Percentiles rank a stretch among this genome's conserved stretches.
These are phyloP conservation scores for Drosophila fulvimacula DNA, from an alignment of 2,888 invertebrate genomes.

Conservation along the genomic window DNA sequence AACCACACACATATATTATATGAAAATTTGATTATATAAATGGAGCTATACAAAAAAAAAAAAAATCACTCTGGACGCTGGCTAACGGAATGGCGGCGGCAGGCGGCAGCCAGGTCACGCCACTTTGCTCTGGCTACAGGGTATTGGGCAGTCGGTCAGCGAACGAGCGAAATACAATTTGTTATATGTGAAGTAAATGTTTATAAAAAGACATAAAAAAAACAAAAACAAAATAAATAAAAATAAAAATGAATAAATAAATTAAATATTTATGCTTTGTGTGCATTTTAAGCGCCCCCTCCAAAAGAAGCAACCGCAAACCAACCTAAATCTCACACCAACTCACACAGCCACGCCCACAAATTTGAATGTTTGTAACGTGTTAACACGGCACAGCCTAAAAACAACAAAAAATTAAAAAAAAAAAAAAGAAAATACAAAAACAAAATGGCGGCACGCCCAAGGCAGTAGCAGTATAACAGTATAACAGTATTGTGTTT, in stretches of 20 bases:
- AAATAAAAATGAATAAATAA: slow-evolving; percentile 17
- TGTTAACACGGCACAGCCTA: slow-evolving; percentile 66
- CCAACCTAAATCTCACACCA: slow-evolving; percentile 15
- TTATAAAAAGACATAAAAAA: slow-evolving; percentile 59
- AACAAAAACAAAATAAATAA: slow-evolving; percentile 10
- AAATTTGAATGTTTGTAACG: slow-evolving; percentile 65
- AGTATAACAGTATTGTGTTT: slow-evolving; percentile 70
- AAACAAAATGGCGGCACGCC: slow-evolving; percentile 59
- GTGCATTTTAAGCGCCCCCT: slow-evolving; percentile 65
- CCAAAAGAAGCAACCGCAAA: slow-evolving; percentile 6
- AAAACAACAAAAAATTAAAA: not conserved
- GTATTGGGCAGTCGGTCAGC: not conserved
- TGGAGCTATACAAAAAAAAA: slow-evolving; percentile 67
- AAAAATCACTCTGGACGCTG: slow-evolving; percentile 46
- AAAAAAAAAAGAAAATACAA: not conserved
- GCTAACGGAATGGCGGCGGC: slow-evolving; percentile 3
- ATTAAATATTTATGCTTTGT: slow-evolving; percentile 74
- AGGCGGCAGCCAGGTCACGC: not conserved
- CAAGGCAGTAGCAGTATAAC: slow-evolving; percentile 59
- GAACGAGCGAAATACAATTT: slow-evolving; percentile 44
- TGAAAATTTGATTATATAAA: slow-evolving; percentile 72
- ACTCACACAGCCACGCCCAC: slow-evolving; percentile 54
- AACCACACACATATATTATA: slow-evolving; percentile 76
- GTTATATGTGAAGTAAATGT: slow-evolving; percentile 69
- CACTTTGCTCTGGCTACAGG: not conserved